Percentiles rank a stretch among this genome's conserved stretches.
These are phyloP conservation scores for Catalaphyllia jardinei DNA, from an alignment of 64 coral and sea anemone genomes.

Conservation along the genomic window DNA sequence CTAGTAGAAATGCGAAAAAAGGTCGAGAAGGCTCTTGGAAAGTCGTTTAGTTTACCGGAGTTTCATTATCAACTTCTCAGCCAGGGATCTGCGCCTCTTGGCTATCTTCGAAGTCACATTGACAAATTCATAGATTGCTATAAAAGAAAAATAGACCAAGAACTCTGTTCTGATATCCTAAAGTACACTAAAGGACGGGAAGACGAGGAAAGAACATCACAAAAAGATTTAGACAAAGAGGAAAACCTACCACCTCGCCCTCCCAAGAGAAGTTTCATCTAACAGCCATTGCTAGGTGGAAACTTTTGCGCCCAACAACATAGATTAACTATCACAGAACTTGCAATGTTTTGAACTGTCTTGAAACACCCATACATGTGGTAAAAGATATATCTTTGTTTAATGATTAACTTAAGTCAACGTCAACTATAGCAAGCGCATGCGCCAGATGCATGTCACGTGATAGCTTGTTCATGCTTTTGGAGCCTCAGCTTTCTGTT, in stretches of 20 bases:
- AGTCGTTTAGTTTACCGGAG: conserved; percentile 49
- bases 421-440: too few species aligned
- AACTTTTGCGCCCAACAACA: too few species aligned
- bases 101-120: conserved; percentile 60
- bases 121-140: conserved; percentile 66
- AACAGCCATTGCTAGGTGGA: not conserved
- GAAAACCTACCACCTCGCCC: conserved; percentile 16
- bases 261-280: conserved; percentile 4
- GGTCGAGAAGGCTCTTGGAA: conserved; percentile 49
- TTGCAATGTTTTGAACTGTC: not conserved
- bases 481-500: too few species aligned
- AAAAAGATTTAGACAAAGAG: not conserved
- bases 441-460: too few species aligned
- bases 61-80: conserved; percentile 87
- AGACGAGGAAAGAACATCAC: not conserved
- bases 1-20: conserved; percentile 65
- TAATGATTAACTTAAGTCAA: too few species aligned
- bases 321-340: not conserved
- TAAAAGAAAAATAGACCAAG: conserved; percentile 29
- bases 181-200: not conserved
- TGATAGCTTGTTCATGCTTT: too few species aligned
- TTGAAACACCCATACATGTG: too few species aligned
- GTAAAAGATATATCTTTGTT: too few species aligned
- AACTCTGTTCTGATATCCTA: conserved; percentile 64
- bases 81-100: conserved; percentile 74